Percentiles rank a stretch among this genome's conserved stretches.
phyloP scores from a whole-genome alignment of 2,113 vertebrate species.

The Mustelus asterias region DNA sequence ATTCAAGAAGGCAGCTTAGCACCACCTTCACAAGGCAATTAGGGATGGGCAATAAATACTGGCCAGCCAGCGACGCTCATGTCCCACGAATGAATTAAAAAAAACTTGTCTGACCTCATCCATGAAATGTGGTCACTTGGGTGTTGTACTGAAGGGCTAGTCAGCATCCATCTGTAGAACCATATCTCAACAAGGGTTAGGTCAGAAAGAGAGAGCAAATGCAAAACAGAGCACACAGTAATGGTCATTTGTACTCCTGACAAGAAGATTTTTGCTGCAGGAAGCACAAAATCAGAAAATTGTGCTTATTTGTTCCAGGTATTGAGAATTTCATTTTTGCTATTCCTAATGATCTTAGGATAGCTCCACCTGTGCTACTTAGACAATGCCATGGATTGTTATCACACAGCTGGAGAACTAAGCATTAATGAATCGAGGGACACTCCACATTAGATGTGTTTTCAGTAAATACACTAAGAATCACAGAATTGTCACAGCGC shows the following conservation, averaged over 20 bases:
- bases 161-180: neutral
- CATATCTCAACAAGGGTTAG: neutral
- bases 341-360: neutral
- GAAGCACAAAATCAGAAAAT: neutral
- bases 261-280: neutral
- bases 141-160: neutral
- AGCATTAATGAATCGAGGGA: neutral
- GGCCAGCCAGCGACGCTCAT: no score
- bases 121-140: neutral
- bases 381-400: neutral
- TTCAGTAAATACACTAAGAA: neutral
- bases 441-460: neutral
- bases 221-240: neutral
- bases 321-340: neutral
- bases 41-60: no score
- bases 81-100: no score
- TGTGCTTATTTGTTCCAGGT: neutral
- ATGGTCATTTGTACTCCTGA: neutral
- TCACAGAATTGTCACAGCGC: no score
- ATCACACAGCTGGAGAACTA: neutral
- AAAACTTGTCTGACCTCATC: neutral
- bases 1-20: no score
- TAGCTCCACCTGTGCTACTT: neutral
- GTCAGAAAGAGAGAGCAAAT: neutral
- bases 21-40: no score